Conservation (phyloP, 2,888 invertebrate species). For the Steinernema scapterisci region DNA sequence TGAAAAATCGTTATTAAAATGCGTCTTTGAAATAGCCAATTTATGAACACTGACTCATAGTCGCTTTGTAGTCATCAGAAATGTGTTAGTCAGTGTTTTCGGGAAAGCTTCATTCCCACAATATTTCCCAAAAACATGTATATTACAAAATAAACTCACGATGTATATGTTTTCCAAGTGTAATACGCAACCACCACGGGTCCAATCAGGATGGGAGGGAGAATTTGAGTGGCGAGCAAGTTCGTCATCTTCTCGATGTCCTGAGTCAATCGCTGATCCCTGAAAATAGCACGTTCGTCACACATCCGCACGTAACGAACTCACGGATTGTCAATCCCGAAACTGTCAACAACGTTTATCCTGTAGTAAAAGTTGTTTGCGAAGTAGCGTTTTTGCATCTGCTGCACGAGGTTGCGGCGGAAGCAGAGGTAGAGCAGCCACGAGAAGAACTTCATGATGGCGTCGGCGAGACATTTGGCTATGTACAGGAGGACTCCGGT, state of each 20-base stretch:
- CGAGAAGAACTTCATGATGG: conserved; percentile 69
- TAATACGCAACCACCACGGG: conserved; percentile 73
- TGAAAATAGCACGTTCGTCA: conserved; percentile 50
- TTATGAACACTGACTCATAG: too few species aligned
- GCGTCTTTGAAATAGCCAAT: too few species aligned
- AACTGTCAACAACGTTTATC: conserved; percentile 69
- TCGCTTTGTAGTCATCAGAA: too few species aligned
- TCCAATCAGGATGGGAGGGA: conserved; percentile 62
- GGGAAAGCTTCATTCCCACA: too few species aligned
- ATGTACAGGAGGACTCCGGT: conserved; percentile 67
- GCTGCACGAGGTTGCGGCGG: conserved; percentile 69
- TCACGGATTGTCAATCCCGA: conserved; percentile 72
- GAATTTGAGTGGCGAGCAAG: conserved; percentile 66
- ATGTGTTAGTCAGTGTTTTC: too few species aligned
- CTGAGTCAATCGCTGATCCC: conserved; percentile 72
- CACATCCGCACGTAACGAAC: conserved; percentile 46
- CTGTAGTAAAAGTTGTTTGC: conserved; percentile 70
- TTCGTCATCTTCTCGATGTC: conserved; percentile 71
- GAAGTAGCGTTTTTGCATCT: conserved; percentile 71
- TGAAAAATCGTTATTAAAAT: conserved; percentile 61
- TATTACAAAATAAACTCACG: too few species aligned
- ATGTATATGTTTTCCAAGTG: conserved; percentile 70
- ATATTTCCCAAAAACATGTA: too few species aligned
- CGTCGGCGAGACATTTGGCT: conserved; percentile 59
- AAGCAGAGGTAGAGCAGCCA: conserved; percentile 71